These are phyloP conservation scores for Chinchilla lanigera DNA, from an alignment of 2,113 vertebrate species.

Conservation along the genomic window DNA sequence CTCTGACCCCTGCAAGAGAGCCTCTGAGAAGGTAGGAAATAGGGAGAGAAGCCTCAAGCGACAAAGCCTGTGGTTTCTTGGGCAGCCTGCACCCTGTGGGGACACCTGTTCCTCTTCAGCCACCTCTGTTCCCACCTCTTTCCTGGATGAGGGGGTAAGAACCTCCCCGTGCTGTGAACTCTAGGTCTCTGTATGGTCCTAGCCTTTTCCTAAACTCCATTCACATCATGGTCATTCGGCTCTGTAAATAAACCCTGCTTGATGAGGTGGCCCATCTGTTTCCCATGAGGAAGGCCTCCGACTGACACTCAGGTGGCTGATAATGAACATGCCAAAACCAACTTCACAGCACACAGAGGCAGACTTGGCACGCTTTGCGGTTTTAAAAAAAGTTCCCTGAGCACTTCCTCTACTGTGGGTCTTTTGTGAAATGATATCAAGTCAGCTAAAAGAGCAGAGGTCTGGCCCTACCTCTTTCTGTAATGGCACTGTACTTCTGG, in stretches of 20 bases:
- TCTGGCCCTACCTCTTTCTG: conserved; percentile 46
- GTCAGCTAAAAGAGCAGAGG: conserved; percentile 37
- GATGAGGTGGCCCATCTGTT: conserved; percentile 73
- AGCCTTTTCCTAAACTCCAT: conserved; percentile 57
- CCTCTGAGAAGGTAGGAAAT: neutral
- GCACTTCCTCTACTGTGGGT: conserved; percentile 52
- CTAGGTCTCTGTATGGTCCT: neutral
- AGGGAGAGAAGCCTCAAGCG: neutral
- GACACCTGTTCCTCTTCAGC: neutral
- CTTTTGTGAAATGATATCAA: conserved; percentile 40
- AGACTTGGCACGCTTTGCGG: conserved; percentile 43
- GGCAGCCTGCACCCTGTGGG: neutral
- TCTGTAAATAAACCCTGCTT: conserved; percentile 61
- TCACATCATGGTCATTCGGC: conserved; percentile 53
- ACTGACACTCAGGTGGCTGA: conserved; percentile 63
- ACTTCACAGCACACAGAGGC: conserved; percentile 58
- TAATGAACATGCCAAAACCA: conserved; percentile 72
- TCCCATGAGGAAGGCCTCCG: conserved; percentile 70
- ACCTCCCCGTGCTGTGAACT: neutral
- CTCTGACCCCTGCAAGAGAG: neutral
- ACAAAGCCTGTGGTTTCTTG: neutral
- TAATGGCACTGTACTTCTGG: neutral
- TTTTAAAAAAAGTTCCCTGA: neutral
- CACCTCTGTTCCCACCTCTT: neutral
- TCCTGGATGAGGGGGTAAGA: neutral